Base-by-base conservation (phyloP, 2,797 vertebrate species). In the Pangasius macronema region DNA sequence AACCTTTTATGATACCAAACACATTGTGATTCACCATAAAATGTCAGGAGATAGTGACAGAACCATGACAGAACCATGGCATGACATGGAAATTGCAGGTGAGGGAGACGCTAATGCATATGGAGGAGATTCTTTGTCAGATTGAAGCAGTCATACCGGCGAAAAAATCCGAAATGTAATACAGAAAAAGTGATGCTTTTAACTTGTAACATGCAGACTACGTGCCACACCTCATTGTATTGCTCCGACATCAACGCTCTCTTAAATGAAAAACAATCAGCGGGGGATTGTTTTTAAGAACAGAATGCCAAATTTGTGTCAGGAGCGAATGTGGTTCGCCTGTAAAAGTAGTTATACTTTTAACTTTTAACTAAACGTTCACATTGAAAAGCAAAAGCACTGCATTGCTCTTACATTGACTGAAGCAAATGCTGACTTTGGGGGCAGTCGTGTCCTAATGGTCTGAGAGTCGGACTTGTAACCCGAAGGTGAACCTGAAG, bases 51-150 rank as follows among this genome's bases (percentile, higher is more conserved):
- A 81, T 42, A 27, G 33, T 42, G 77, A 81, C 20, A 81, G 55
- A 81, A 42, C 4, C 33, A 61, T 42, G 77, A 81, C 20, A 81
- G 55, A 81, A 42, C 4, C 33, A 61, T 39, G 33, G 22, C 5
- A 20, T 8, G 75, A 77, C n/a, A 42, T 59, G 53, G 24, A 24
- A 59, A 59, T 81, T 81, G 77, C 55, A 81, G 33, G 55, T 81
- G 22, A 81, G 55, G 77, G 77, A 55, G 49, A 33, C n/a, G 5
- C 14, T 33, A 77, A 77, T 77, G 75, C n/a, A 27, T 42, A 36
- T 61, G 0, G 1, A 27, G 13, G 61, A 61, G 33, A 61, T 42
- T 81, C 36, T 4, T 22, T 24, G 22, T 81, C 55, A 61, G 30
- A 59, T 24, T 36, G 49, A 53, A 30, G 16, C 49, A 49, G 75